A percentile compares a stretch with the other conserved stretches of the same genome.
Conservation (phyloP, 2,113 vertebrate species). For the Ceyx melanurus region DNA sequence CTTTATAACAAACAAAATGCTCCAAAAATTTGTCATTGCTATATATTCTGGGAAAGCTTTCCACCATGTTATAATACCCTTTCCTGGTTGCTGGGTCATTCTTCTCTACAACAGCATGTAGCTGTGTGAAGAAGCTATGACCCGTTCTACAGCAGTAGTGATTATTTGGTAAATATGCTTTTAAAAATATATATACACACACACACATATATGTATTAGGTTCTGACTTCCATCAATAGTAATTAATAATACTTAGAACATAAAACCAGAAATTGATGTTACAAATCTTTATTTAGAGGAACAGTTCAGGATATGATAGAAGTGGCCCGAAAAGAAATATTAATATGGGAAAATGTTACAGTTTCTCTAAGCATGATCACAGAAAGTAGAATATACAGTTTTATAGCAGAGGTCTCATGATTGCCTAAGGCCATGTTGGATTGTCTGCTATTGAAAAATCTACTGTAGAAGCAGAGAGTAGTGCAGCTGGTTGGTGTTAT, state of each 20-base stretch:
- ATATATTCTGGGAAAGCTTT: background rate
- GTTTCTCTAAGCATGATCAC: background rate
- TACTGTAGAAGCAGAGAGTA: background rate
- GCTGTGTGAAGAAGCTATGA: background rate
- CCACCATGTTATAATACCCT: background rate
- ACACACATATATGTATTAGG: background rate
- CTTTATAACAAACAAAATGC: background rate
- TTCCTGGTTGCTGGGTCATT: background rate
- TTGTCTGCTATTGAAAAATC: background rate
- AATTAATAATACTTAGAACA: background rate
- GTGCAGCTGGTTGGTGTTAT: background rate
- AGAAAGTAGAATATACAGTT: background rate
- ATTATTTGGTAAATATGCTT: background rate
- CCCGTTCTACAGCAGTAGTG: background rate
- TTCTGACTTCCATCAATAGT: background rate
- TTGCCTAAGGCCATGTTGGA: background rate
- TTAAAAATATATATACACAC: background rate
- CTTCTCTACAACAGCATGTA: background rate
- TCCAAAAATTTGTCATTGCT: background rate
- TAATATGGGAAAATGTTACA: background rate
- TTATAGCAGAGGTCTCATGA: background rate
- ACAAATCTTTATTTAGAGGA: background rate
- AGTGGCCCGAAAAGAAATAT: background rate
- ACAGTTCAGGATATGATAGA: background rate
- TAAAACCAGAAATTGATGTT: background rate